A percentile compares a stretch with the other conserved stretches of the same genome.
These are phyloP conservation scores for Dascillus cervinus DNA, from an alignment of 2,888 invertebrate genomes.

Conservation along the genomic window DNA sequence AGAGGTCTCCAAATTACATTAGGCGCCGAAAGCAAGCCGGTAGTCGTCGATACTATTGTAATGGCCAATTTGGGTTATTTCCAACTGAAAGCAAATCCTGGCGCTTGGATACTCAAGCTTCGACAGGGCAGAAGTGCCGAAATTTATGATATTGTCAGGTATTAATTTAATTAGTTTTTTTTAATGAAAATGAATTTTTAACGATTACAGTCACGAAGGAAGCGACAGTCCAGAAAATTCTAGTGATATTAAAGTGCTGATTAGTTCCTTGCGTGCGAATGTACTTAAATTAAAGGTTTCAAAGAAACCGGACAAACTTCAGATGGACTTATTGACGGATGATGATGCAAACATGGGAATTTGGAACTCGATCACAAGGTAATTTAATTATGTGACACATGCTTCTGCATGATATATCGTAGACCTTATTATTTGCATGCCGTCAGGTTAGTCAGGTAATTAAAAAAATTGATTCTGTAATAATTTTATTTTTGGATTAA, in stretches of 20 bases:
- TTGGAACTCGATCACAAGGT: constrained; percentile 94
- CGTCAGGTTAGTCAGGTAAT: too few relatives aligned
- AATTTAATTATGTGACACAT: constrained; percentile 16
- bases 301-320: constrained; percentile 83
- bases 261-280: constrained; percentile 79
- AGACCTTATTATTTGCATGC: too few relatives aligned
- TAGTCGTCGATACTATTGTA: constrained; percentile 93
- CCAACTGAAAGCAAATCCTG: constrained; percentile 95
- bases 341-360: constrained; percentile 68
- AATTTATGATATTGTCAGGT: constrained; percentile 86
- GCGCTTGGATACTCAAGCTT: constrained; percentile 85
- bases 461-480: too few relatives aligned
- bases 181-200: background rate
- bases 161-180: constrained; percentile 1
- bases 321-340: constrained; percentile 80
- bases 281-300: constrained; percentile 85
- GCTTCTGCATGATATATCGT: too few relatives aligned
- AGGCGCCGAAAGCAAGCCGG: constrained; percentile 71
- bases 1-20: constrained; percentile 94
- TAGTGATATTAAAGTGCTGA: constrained; percentile 67
- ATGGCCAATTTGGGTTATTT: constrained; percentile 99
- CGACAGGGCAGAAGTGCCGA: constrained; percentile 91
- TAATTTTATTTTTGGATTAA: too few relatives aligned
- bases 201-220: constrained; percentile 58
- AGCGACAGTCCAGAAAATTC: constrained; percentile 65